phyloP scores from a whole-genome alignment of 1,140 invertebrate species.

The Drosophila murphyi region DNA sequence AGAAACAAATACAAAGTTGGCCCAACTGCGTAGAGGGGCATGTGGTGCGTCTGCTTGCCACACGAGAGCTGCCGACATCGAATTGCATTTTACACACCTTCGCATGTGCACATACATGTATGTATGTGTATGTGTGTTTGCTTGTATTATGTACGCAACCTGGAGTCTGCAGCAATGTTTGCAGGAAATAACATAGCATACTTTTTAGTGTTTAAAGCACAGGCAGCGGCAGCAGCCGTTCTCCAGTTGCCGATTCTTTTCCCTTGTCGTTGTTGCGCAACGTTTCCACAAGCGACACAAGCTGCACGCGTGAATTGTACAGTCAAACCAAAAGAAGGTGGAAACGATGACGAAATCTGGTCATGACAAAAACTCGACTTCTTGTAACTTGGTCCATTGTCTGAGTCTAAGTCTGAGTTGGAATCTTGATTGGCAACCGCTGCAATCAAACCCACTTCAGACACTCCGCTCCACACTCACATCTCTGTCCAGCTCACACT shows the following conservation, averaged over 20 bases:
- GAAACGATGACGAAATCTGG: constrained; percentile 26
- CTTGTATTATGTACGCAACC: background rate
- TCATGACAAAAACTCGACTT: constrained; percentile 41
- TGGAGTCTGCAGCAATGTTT: constrained; percentile 66
- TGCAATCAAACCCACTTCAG: constrained; percentile 32
- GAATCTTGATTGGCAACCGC: constrained; percentile 59
- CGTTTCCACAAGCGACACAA: constrained; percentile 60
- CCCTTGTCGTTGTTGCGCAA: constrained; percentile 32
- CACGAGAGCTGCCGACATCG: background rate
- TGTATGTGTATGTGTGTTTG: background rate
- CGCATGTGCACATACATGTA: background rate
- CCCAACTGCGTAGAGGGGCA: too few species aligned
- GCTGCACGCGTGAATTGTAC: constrained; percentile 56
- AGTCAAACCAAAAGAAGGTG: constrained; percentile 8
- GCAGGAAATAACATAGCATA: constrained; percentile 32
- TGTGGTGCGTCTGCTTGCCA: background rate
- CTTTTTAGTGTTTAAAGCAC: constrained; percentile 41
- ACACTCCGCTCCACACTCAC: constrained; percentile 6
- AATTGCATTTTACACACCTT: background rate
- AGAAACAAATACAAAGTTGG: too few species aligned
- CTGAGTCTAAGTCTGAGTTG: constrained; percentile 37
- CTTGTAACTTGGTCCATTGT: constrained; percentile 62
- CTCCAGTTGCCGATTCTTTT: constrained; percentile 19
- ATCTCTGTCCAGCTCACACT: background rate
- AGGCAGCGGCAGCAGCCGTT: constrained; percentile 22